Conservation (phyloP, 2,888 invertebrate species). For the Drosophila vallismaia region DNA sequence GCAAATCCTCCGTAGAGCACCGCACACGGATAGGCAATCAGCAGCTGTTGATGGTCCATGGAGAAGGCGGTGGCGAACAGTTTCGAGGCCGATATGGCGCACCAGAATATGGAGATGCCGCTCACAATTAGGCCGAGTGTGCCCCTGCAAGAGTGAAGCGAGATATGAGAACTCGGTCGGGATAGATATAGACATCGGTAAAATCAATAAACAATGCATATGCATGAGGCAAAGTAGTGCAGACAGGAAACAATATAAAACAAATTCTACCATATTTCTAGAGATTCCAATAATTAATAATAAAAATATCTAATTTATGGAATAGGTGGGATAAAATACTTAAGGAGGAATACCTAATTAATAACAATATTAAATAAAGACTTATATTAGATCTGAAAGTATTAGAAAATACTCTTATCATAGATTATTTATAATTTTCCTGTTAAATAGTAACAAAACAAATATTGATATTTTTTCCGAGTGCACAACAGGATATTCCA, state of each 20-base stretch:
- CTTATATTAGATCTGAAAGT: no score
- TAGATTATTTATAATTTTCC: no score
- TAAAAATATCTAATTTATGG: neutral
- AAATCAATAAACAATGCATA: constrained; percentile 78
- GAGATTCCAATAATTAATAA: neutral
- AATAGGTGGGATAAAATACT: no score
- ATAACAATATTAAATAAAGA: neutral
- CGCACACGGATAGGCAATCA: constrained; percentile 91
- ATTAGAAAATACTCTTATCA: no score
- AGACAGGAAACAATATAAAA: neutral
- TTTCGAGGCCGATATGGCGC: constrained; percentile 90
- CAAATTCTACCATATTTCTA: neutral
- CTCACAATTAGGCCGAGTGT: constrained; percentile 86
- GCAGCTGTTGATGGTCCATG: constrained; percentile 89
- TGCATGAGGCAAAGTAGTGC: constrained; percentile 58
- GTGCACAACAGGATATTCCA: constrained; percentile 33
- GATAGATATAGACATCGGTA: constrained; percentile 38
- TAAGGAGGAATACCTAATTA: neutral
- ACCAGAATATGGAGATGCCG: constrained; percentile 88
- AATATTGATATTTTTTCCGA: neutral
- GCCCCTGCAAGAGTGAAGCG: constrained; percentile 84
- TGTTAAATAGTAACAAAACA: no score
- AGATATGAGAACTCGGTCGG: constrained; percentile 35
- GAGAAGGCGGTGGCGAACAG: constrained; percentile 90
- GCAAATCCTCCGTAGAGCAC: constrained; percentile 92